Evolutionary conservation across 92 coral and sea anemone species (phyloP).

Genomic region (Zoanthus sansibaricus): DNA sequence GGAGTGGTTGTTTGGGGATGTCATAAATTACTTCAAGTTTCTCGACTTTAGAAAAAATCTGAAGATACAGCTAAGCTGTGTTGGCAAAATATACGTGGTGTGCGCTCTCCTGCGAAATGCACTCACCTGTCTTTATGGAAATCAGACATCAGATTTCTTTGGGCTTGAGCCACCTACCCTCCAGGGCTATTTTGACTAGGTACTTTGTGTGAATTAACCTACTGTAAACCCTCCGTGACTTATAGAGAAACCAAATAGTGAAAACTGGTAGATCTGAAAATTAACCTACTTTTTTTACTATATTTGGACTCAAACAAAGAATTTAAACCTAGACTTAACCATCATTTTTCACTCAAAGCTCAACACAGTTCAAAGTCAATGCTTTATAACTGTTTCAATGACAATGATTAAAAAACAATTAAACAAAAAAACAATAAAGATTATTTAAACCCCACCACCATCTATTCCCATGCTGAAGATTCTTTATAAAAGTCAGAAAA

Average conservation of each 20-base stretch:
- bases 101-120: conserved; percentile 22
- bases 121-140: conserved; percentile 1
- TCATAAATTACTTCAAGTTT: neutral
- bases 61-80: conserved; percentile 23
- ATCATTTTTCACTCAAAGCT: neutral
- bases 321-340: neutral
- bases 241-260: neutral
- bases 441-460: conserved; percentile 2
- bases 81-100: conserved; percentile 22
- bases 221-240: neutral
- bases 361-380: conserved; percentile 24
- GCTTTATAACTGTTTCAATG: conserved; percentile 11
- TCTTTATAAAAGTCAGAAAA: too few species aligned
- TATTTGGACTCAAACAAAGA: neutral
- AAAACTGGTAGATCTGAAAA: neutral
- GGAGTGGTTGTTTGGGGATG: conserved; percentile 7
- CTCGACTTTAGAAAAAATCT: neutral
- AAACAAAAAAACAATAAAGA: too few species aligned
- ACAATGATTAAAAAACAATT: neutral
- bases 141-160: conserved; percentile 23
- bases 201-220: neutral
- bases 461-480: neutral
- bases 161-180: conserved; percentile 48
- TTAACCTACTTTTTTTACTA: neutral
- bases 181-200: conserved; percentile 20